These are phyloP conservation scores for Dolichotis patagonum DNA, from an alignment of 2,113 vertebrate species.

Conservation along the genomic window DNA sequence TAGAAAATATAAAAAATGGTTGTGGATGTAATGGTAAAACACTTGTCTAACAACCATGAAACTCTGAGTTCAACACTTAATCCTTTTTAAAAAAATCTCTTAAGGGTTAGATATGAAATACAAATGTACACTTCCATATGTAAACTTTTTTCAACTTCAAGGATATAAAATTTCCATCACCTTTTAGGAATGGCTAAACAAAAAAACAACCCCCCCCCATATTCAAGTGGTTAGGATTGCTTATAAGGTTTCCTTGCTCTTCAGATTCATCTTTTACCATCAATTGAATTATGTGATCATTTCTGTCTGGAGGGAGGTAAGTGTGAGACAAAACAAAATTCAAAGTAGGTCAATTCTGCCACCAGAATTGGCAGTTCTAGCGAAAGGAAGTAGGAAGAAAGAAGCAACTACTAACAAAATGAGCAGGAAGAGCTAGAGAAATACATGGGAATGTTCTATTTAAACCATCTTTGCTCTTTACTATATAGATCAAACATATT, in stretches of 20 bases:
- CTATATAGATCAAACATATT: not conserved
- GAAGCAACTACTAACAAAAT: not conserved
- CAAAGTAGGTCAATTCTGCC: not conserved
- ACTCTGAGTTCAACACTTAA: not conserved
- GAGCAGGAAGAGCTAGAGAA: not conserved
- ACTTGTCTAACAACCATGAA: not conserved
- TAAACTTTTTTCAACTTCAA: constrained; percentile 2
- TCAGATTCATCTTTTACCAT: not conserved
- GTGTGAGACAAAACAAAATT: constrained; percentile 3
- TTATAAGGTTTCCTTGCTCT: not conserved
- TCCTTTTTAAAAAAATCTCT: not conserved
- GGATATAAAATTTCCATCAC: not conserved
- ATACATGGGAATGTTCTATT: not conserved
- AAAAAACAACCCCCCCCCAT: not conserved
- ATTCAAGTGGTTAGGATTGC: not conserved
- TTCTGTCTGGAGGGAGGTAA: not conserved
- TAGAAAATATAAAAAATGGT: not conserved
- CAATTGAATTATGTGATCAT: not conserved
- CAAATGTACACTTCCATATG: not conserved
- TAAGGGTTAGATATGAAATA: not conserved
- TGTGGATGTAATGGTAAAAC: not conserved
- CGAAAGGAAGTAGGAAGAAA: not conserved
- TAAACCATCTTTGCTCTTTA: constrained; percentile 30
- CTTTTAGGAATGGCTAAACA: not conserved
- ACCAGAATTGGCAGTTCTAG: not conserved